These are phyloP conservation scores for Yoshiicerus persimilis DNA, from an alignment of 1,140 invertebrate genomes.

Conservation along the genomic window DNA sequence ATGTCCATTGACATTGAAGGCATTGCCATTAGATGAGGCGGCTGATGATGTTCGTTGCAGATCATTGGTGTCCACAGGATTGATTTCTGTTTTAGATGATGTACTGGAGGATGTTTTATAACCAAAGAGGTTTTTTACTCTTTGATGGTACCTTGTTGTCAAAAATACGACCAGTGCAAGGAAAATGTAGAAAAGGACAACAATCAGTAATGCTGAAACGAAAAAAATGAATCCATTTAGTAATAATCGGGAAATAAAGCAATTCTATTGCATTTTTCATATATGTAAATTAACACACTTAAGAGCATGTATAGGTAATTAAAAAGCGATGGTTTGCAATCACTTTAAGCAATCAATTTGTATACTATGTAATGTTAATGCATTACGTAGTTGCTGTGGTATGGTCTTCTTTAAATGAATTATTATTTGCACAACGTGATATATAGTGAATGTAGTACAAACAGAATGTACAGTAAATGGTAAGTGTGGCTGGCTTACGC, in stretches of 20 bases:
- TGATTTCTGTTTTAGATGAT: background rate
- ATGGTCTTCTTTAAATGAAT: too few species aligned
- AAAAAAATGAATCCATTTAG: background rate
- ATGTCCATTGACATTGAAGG: background rate
- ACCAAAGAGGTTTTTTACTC: background rate
- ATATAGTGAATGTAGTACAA: too few species aligned
- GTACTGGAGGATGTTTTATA: background rate
- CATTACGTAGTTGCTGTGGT: too few species aligned
- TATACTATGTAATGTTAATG: too few species aligned
- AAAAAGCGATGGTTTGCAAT: too few species aligned
- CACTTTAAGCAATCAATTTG: too few species aligned
- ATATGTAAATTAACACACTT: too few species aligned
- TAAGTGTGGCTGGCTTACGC: conserved; percentile 5
- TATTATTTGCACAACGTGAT: too few species aligned
- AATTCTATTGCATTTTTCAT: too few species aligned
- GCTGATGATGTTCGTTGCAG: background rate
- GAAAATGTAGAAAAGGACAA: conserved; percentile 27
- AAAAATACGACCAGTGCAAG: background rate
- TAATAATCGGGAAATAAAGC: too few species aligned
- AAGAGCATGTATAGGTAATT: too few species aligned
- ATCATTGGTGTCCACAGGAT: background rate
- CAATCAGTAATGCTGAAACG: conserved; percentile 37
- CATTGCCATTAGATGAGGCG: background rate
- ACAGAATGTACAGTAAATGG: too few species aligned
- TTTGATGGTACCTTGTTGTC: background rate